phyloP scores from a whole-genome alignment of 2,888 invertebrate species.

The Cantharis rustica region DNA sequence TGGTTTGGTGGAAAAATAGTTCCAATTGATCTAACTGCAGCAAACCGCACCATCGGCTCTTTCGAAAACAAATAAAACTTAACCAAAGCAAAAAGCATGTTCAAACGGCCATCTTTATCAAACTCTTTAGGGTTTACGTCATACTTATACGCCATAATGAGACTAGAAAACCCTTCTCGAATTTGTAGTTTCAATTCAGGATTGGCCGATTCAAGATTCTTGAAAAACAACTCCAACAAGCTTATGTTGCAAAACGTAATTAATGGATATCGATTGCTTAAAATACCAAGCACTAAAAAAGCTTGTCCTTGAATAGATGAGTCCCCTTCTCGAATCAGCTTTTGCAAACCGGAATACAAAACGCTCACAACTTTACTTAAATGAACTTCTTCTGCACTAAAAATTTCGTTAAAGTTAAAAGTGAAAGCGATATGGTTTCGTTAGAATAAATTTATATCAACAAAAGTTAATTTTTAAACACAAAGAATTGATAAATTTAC shows the following conservation, averaged over 20 bases:
- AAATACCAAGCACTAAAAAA: constrained; percentile 74
- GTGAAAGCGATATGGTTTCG: background rate
- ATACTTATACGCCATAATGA: constrained; percentile 50
- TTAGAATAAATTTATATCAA: no score
- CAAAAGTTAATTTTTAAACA: no score
- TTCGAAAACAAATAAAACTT: constrained; percentile 77
- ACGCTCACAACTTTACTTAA: constrained; percentile 71
- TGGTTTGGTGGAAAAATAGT: constrained; percentile 82
- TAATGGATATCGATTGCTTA: constrained; percentile 64
- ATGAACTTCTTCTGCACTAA: constrained; percentile 65
- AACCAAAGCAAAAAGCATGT: constrained; percentile 61
- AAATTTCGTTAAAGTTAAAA: constrained; percentile 23
- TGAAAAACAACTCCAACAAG: constrained; percentile 60
- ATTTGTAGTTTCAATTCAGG: constrained; percentile 51
- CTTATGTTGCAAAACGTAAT: constrained; percentile 71
- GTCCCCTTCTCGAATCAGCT: constrained; percentile 70
- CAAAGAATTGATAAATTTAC: no score
- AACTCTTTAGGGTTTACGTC: constrained; percentile 47
- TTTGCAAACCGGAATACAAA: constrained; percentile 74
- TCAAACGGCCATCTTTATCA: constrained; percentile 50
- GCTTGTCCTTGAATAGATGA: constrained; percentile 69
- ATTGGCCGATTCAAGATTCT: constrained; percentile 57
- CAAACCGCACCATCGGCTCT: constrained; percentile 79
- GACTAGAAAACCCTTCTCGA: constrained; percentile 51
- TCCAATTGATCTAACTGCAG: constrained; percentile 81